phyloP scores from a whole-genome alignment of 2,113 vertebrate genomes.

The Ardeotis arabs region DNA sequence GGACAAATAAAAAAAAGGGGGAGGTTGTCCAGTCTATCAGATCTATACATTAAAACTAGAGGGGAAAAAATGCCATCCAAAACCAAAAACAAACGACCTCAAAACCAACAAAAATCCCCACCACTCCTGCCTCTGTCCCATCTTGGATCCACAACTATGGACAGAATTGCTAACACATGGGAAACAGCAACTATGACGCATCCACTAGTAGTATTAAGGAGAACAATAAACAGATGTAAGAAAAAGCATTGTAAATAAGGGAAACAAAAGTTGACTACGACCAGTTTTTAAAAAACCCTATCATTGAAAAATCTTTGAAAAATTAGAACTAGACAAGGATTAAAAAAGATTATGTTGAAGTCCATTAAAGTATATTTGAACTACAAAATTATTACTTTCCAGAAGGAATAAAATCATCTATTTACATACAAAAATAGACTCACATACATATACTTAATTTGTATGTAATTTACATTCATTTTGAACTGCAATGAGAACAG shows the following conservation, averaged over 20 bases:
- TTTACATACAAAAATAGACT: neutral
- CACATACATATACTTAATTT: neutral
- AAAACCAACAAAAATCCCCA: neutral
- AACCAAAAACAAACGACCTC: fast-evolving
- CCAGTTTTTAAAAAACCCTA: neutral
- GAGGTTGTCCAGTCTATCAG: neutral
- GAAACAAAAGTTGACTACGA: neutral
- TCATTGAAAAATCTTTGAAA: neutral
- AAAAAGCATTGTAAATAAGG: neutral
- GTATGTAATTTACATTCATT: constrained; percentile 33
- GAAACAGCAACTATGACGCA: neutral
- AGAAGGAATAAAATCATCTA: neutral
- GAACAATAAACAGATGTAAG: constrained; percentile 10
- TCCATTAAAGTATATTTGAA: neutral
- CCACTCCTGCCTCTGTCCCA: neutral
- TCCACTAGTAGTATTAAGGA: neutral
- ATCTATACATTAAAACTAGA: neutral
- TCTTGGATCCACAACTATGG: neutral
- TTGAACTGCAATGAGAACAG: constrained; percentile 15
- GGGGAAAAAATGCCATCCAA: neutral
- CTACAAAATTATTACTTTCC: neutral
- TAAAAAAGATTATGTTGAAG: neutral
- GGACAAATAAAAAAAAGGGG: neutral
- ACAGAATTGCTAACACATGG: neutral
- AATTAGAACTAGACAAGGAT: neutral